Evolutionary conservation across 1,140 invertebrate species (phyloP).

Genomic region (Pseudomyrmex pallidus): DNA sequence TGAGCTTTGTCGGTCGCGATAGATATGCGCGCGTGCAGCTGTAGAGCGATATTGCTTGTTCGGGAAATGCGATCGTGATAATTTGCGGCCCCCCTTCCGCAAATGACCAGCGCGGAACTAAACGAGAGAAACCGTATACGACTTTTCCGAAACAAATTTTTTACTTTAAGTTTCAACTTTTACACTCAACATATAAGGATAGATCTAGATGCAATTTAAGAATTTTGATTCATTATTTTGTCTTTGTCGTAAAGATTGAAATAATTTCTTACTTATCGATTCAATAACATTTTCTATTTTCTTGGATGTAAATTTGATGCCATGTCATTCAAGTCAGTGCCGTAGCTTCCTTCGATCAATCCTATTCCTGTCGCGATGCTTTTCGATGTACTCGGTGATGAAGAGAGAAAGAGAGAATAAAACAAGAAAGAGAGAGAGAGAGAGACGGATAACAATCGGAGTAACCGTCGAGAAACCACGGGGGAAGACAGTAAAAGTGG

Average conservation of each 20-base stretch:
- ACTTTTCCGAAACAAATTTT: conserved; percentile 20
- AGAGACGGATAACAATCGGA: conserved; percentile 51
- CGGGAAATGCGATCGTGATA: conserved; percentile 51
- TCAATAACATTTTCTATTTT: conserved; percentile 8
- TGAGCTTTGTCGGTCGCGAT: conserved; percentile 49
- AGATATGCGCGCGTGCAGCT: conserved; percentile 56
- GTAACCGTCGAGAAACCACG: conserved; percentile 52
- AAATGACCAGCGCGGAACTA: not conserved
- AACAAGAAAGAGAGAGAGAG: not conserved
- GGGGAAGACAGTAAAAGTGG: conserved; percentile 64
- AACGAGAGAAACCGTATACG: not conserved
- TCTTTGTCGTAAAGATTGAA: not conserved
- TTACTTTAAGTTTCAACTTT: not conserved
- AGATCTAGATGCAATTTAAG: not conserved
- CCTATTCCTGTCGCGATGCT: not conserved
- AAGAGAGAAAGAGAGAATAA: not conserved
- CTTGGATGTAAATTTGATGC: conserved; percentile 35
- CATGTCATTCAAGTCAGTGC: conserved; percentile 21
- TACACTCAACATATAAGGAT: no score
- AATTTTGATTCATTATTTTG: conserved; percentile 17
- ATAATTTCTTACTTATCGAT: conserved; percentile 25
- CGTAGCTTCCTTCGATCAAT: conserved; percentile 35
- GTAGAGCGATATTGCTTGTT: conserved; percentile 50
- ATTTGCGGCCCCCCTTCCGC: not conserved
- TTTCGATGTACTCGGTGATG: conserved; percentile 35